Evolutionary conservation across 2,113 vertebrate species (phyloP).

Genomic region (Stercorarius parasiticus): DNA sequence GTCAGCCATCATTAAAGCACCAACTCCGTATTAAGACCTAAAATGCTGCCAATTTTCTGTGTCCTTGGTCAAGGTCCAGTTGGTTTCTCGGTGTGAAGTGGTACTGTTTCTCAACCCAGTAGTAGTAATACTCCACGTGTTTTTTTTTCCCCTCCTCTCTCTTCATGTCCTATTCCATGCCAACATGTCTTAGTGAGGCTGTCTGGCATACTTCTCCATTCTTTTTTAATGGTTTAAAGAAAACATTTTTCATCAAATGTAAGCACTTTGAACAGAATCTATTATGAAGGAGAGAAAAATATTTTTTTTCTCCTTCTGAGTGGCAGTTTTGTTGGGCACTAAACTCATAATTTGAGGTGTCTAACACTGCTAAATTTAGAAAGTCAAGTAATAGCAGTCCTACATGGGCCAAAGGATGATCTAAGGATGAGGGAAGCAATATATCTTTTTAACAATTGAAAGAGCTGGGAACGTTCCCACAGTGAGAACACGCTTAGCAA

Average conservation of each 20-base stretch:
- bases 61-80: conserved; percentile 46
- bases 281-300: conserved; percentile 16
- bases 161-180: background rate
- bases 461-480: background rate
- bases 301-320: background rate
- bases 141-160: background rate
- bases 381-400: conserved; percentile 41
- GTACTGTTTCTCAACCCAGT: background rate
- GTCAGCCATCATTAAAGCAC: background rate
- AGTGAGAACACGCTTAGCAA: conserved; percentile 33
- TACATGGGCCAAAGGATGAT: conserved; percentile 51
- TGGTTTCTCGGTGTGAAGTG: background rate
- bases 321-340: background rate
- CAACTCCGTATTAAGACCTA: background rate
- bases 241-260: conserved; percentile 16
- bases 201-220: background rate
- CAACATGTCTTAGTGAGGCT: background rate
- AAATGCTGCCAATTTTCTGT: conserved; percentile 21
- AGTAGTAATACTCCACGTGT: background rate
- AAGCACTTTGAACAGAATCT: background rate
- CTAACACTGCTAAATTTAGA: conserved; percentile 60
- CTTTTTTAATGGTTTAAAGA: conserved; percentile 11
- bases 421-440: conserved; percentile 59
- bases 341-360: conserved; percentile 10
- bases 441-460: conserved; percentile 63